Conservation (phyloP, 2,113 vertebrate genomes). For the Oceanites oceanicus region DNA sequence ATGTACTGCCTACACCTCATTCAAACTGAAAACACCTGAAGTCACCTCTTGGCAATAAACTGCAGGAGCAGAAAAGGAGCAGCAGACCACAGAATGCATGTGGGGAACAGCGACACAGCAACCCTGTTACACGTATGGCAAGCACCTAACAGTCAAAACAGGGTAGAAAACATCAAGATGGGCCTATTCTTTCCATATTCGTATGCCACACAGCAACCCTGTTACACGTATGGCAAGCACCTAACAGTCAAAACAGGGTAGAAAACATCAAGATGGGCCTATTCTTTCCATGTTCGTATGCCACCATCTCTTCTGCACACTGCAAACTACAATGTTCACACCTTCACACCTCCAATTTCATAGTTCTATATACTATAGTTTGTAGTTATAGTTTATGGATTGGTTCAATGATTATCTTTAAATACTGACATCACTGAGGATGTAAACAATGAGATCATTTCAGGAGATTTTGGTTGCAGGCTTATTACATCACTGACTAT, state of each 20-base stretch:
- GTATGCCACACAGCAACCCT: neutral
- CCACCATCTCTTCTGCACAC: neutral
- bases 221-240: neutral
- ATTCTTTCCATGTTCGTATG: neutral
- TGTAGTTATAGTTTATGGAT: neutral
- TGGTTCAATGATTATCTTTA: neutral
- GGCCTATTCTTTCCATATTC: neutral
- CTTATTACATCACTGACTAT: neutral
- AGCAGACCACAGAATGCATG: rapidly evolving
- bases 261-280: neutral
- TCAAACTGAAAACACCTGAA: neutral
- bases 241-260: neutral
- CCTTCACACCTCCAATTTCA: neutral
- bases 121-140: neutral
- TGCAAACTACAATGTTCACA: neutral
- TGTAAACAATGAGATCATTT: neutral
- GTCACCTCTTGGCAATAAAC: neutral
- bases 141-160: neutral
- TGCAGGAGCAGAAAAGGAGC: neutral
- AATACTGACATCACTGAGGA: neutral
- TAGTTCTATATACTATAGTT: neutral
- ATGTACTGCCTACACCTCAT: neutral
- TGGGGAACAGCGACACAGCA: neutral
- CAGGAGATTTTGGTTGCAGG: neutral
- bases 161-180: neutral